phyloP scores from a whole-genome alignment of 2,797 vertebrate genomes.

The Salarias fasciatus region DNA sequence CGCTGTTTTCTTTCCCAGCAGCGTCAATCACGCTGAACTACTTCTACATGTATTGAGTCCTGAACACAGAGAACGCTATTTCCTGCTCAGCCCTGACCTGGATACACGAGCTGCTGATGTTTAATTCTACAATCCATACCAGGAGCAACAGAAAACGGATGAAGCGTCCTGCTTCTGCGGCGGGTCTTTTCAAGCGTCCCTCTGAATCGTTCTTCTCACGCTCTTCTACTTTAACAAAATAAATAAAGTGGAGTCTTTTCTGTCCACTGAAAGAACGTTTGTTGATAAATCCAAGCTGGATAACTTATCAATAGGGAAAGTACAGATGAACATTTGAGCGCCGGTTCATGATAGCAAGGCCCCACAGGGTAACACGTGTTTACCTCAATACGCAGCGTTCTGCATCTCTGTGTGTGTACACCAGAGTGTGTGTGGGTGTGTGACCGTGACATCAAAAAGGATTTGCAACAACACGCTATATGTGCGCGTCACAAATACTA shows the following conservation, averaged over 20 bases:
- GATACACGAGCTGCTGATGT: neutral
- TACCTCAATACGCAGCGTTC: slow-evolving; percentile 5
- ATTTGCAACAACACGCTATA: neutral
- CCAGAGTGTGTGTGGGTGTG: slow-evolving; percentile 13
- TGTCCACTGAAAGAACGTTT: no score
- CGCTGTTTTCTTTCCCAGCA: no score
- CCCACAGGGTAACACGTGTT: neutral
- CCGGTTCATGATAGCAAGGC: slow-evolving; percentile 3
- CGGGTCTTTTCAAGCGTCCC: no score
- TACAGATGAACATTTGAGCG: slow-evolving; percentile 1
- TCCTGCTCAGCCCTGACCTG: neutral
- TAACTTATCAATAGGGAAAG: no score
- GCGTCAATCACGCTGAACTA: no score
- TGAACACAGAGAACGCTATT: neutral
- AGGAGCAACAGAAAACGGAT: neutral
- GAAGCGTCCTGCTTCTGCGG: neutral
- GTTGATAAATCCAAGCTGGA: no score
- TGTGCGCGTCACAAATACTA: slow-evolving; percentile 7
- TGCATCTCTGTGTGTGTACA: neutral
- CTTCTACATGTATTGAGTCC: no score
- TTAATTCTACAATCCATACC: neutral
- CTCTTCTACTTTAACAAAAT: no score
- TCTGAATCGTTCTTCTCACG: no score
- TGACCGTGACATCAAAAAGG: slow-evolving; percentile 11
- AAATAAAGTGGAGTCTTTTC: no score